Evolutionary conservation across 2,888 invertebrate genomes (phyloP).

Genomic region (Bruchidius siliquastri): DNA sequence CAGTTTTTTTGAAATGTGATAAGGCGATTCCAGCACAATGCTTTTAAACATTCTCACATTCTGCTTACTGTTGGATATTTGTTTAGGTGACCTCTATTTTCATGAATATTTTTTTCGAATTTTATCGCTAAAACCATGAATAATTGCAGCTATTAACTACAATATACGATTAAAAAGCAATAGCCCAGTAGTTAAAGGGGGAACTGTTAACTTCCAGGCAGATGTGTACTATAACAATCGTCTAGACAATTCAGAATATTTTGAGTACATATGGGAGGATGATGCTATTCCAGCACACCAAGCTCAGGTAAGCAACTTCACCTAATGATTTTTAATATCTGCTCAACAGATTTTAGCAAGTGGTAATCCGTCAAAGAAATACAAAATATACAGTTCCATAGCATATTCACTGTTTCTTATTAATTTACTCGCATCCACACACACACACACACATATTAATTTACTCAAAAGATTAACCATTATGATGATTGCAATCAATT

Average conservation of each 20-base stretch:
- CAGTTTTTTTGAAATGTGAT: not conserved
- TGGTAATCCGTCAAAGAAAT: too few relatives aligned
- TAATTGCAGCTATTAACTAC: not conserved
- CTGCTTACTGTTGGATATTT: not conserved
- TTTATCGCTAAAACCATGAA: not conserved
- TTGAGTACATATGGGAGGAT: constrained; percentile 59
- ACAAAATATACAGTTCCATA: too few relatives aligned
- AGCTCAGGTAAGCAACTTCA: constrained; percentile 44
- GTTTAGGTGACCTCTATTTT: not conserved
- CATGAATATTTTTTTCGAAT: not conserved
- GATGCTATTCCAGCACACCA: constrained; percentile 53
- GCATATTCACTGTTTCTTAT: too few relatives aligned
- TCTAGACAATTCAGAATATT: constrained; percentile 47
- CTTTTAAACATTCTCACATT: not conserved
- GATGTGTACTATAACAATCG: constrained; percentile 49
- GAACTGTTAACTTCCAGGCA: constrained; percentile 65
- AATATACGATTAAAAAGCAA: constrained; percentile 43
- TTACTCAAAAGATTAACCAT: too few relatives aligned
- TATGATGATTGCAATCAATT: too few relatives aligned
- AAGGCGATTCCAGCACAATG: not conserved
- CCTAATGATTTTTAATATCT: not conserved
- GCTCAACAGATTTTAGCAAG: not conserved
- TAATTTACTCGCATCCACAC: too few relatives aligned
- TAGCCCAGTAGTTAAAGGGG: constrained; percentile 68
- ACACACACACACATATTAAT: too few relatives aligned